A percentile compares a stretch with the other conserved stretches of the same genome.
Evolutionary conservation across 2,888 invertebrate genomes (phyloP).

Genomic region (Synergus itoensis): DNA sequence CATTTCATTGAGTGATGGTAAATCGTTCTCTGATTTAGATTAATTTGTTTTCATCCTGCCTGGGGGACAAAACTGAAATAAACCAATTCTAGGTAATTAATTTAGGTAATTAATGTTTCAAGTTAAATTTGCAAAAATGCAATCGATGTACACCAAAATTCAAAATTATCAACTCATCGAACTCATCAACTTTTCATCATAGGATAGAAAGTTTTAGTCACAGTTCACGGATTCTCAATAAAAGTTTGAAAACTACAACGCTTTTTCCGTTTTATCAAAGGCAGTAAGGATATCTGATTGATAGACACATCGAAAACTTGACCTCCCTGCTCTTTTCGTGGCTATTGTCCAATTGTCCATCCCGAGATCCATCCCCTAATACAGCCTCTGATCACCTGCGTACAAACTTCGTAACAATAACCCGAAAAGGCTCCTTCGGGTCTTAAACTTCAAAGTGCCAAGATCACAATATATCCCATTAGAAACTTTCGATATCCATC

Average conservation of each 20-base stretch:
- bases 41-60: background rate
- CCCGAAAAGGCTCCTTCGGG: conserved; percentile 13
- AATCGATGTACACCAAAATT: background rate
- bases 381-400: conserved; percentile 25
- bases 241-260: background rate
- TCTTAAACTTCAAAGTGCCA: conserved; percentile 26
- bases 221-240: background rate
- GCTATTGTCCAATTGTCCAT: too few species aligned
- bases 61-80: background rate
- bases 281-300: conserved; percentile 3
- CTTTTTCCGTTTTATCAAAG: background rate
- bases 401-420: conserved; percentile 30
- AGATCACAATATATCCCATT: conserved; percentile 37
- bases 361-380: conserved; percentile 35
- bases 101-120: background rate
- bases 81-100: background rate
- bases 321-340: conserved; percentile 7
- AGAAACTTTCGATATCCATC: conserved; percentile 34
- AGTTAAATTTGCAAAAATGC: background rate
- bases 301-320: conserved; percentile 32
- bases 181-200: too few species aligned
- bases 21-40: background rate
- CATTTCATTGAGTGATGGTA: background rate
- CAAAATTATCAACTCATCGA: background rate
- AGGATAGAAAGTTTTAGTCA: background rate